Percentiles rank a stretch among this genome's conserved stretches.
These are phyloP conservation scores for Ichneumon xanthorius DNA, from an alignment of 2,888 invertebrate genomes.

Conservation along the genomic window DNA sequence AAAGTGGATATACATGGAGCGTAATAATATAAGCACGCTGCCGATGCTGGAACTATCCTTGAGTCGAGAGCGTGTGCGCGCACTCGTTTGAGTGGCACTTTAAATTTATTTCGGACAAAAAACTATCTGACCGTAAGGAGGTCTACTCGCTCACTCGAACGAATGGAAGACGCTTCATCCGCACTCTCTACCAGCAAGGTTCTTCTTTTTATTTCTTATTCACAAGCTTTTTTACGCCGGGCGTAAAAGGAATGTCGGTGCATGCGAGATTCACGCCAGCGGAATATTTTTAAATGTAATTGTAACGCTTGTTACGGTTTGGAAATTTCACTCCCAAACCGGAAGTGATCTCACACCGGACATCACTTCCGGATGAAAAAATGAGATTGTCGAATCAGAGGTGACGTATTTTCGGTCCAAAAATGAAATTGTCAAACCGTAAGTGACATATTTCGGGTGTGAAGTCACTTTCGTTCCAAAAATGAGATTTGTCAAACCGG, in stretches of 20 bases:
- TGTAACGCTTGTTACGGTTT: neutral
- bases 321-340: too few relatives aligned
- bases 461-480: too few relatives aligned
- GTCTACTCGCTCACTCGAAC: conserved; percentile 49
- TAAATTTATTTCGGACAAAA: conserved; percentile 72
- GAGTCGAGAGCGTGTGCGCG: conserved; percentile 61
- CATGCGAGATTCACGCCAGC: neutral
- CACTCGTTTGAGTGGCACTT: conserved; percentile 70
- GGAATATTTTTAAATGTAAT: neutral
- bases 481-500: too few relatives aligned
- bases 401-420: too few relatives aligned
- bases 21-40: conserved; percentile 25
- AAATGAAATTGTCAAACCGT: too few relatives aligned
- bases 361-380: too few relatives aligned
- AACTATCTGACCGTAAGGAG: conserved; percentile 64
- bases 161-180: conserved; percentile 44
- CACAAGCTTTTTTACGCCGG: neutral
- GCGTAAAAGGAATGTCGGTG: neutral
- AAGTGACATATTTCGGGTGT: too few relatives aligned
- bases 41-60: conserved; percentile 25
- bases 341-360: too few relatives aligned
- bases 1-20: neutral
- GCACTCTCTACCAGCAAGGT: conserved; percentile 20
- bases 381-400: too few relatives aligned
- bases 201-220: conserved; percentile 5